Evolutionary conservation across 2,888 invertebrate genomes (phyloP), one percentile per base, ranked within the genome.

Genomic region (Automeris io): DNA sequence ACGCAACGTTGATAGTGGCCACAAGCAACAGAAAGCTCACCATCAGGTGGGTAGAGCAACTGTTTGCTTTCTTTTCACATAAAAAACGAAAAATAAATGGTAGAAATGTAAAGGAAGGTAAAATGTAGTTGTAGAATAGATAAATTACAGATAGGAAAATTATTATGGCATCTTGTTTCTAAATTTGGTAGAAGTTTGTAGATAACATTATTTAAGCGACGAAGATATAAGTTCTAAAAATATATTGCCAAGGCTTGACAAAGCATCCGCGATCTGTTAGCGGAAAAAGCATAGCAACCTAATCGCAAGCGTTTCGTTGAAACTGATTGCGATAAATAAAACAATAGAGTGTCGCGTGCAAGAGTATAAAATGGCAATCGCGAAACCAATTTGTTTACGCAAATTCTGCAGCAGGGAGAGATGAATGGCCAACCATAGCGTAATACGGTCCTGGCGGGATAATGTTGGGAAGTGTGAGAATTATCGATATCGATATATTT

Each of bases 321-420:
- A 83, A 85, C 85, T 76, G 78, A 75, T 65, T 64, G 69, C 82
- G 74, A 85, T 86, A 86, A 86, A 86, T 85, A 85, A 86, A 86
- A 85, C 85, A 86, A 85, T 83, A 77, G 79, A 79, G 77, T 76
- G 74, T 76, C 81, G 80, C 75, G 70, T 68, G 71, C 74, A 75
- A 71, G 81, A 80, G 83, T 83, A 83, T 85, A 85, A 86, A 85
- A 86, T 86, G 85, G 86, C 85, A 86, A 86, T 86, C 83, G 83
- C 81, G 80, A 82, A 86, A 86, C 86, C 86, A 86, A 86, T 86
- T 86, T 86, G 86, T 86, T 86, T 86, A 86, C 86, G 86, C 86
- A 86, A 86, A 86, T 86, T 86, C 83, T 85, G 83, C 81, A 83
- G 75, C 80, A 74, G 70, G 68, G 73, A 71, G 79, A 80, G 85